These are phyloP conservation scores for Microcebus lehilahytsara DNA, from an alignment of 2,113 vertebrate genomes.

Conservation along the genomic window DNA sequence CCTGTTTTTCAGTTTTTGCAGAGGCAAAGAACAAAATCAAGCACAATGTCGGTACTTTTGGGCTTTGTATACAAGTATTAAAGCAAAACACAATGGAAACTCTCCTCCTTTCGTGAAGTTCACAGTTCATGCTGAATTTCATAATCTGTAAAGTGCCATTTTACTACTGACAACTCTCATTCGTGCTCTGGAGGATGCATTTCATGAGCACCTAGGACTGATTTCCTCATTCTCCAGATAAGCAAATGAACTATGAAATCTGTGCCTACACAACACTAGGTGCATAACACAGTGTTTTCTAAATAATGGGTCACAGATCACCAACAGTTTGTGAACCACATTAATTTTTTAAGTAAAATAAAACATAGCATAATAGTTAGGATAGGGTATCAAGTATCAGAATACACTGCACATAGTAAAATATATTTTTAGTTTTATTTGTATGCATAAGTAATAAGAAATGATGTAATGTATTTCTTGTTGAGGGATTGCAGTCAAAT, in stretches of 20 bases:
- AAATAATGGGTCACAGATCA: not conserved
- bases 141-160: not conserved
- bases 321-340: not conserved
- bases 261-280: fast-evolving
- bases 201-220: not conserved
- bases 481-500: not conserved
- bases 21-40: not conserved
- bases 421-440: not conserved
- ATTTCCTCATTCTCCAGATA: not conserved
- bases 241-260: not conserved
- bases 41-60: not conserved
- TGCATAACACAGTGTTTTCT: not conserved
- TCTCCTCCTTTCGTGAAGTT: not conserved
- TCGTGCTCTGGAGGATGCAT: not conserved
- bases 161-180: not conserved
- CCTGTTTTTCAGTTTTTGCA: not conserved
- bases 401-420: not conserved
- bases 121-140: not conserved
- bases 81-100: not conserved
- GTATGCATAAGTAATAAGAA: not conserved
- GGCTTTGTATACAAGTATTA: not conserved
- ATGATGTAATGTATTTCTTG: not conserved
- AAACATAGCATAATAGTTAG: not conserved
- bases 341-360: not conserved
- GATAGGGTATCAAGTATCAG: not conserved